These are phyloP conservation scores for Hyperopisus bebe DNA, from an alignment of 2,113 vertebrate genomes.

Conservation along the genomic window DNA sequence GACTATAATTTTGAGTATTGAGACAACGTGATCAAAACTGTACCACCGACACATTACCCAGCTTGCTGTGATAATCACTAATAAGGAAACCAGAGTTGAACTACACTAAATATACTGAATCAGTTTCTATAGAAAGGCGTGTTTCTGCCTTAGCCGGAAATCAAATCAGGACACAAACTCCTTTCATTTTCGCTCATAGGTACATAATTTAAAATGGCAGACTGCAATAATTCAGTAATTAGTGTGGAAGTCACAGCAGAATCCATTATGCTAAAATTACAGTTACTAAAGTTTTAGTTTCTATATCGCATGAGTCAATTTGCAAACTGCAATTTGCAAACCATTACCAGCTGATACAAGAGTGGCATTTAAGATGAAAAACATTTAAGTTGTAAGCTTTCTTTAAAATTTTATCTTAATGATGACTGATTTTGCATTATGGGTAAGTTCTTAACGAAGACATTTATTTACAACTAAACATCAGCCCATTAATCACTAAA, in stretches of 20 bases:
- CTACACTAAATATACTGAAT: neutral
- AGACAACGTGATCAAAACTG: neutral
- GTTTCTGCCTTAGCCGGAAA: neutral
- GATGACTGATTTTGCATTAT: neutral
- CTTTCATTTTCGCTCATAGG: neutral
- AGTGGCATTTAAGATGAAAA: neutral
- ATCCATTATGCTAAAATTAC: neutral
- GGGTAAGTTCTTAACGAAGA: neutral
- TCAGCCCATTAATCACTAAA: neutral
- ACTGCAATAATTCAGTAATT: neutral
- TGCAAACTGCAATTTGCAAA: neutral
- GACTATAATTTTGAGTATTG: neutral
- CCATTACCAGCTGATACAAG: neutral
- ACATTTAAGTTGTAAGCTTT: neutral
- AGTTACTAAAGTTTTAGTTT: neutral
- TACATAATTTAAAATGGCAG: neutral
- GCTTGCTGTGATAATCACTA: neutral
- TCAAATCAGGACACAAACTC: neutral
- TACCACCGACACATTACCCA: neutral
- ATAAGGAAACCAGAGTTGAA: neutral
- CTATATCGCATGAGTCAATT: neutral
- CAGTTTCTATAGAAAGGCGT: neutral
- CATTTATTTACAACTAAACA: neutral
- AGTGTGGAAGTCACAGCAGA: neutral
- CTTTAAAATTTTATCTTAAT: neutral